Conservation (phyloP, 2,113 vertebrate species). For the Centropristis striata region DNA sequence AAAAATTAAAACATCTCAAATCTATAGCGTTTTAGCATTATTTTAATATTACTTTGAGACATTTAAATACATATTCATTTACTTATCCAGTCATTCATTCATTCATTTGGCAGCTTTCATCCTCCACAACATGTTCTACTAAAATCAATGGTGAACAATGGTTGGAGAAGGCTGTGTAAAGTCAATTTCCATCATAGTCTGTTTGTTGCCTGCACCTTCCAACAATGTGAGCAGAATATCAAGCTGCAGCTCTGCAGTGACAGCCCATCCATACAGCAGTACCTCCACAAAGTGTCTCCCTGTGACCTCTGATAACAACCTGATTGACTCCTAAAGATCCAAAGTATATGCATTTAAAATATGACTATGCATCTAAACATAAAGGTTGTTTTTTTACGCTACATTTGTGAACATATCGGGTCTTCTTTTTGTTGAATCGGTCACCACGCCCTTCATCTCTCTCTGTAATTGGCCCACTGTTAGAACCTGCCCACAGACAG, state of each 20-base stretch:
- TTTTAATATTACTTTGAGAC: too few species aligned
- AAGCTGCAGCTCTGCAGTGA: neutral
- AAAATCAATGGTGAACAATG: neutral
- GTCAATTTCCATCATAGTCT: neutral
- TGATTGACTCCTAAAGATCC: too few species aligned
- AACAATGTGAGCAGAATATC: neutral
- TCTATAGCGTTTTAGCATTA: too few species aligned
- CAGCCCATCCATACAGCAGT: neutral
- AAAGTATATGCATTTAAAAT: too few species aligned
- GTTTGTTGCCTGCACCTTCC: neutral
- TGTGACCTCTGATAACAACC: too few species aligned
- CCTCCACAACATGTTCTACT: neutral
- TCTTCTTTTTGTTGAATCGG: neutral
- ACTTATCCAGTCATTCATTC: too few species aligned
- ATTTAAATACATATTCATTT: too few species aligned
- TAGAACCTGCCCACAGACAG: neutral
- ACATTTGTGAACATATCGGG: too few species aligned
- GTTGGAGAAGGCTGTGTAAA: neutral
- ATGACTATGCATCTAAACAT: too few species aligned
- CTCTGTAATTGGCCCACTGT: neutral
- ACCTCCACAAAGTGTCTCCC: neutral
- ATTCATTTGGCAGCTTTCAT: too few species aligned
- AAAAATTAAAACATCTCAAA: too few species aligned
- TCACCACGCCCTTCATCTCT: neutral
- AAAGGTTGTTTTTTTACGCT: too few species aligned